Evolutionary conservation across 2,797 vertebrate genomes (phyloP).

Genomic region (Tragopan temminckii): DNA sequence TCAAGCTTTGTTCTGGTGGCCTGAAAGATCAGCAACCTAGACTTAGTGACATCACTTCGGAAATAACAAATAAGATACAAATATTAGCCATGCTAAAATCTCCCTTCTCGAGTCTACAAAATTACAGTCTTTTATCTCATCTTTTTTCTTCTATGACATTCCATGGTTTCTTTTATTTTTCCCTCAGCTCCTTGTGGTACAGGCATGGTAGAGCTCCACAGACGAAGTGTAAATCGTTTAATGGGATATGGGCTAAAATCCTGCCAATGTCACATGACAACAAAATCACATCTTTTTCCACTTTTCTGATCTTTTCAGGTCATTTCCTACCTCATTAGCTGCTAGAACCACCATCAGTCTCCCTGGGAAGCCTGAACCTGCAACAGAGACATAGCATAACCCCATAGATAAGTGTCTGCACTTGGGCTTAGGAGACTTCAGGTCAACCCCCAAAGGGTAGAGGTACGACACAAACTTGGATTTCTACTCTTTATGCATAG

Average conservation of each 20-base stretch:
- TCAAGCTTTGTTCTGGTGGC: background rate
- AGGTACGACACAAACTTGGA: background rate
- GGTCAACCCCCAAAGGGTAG: background rate
- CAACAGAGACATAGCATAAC: background rate
- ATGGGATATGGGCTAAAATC: background rate
- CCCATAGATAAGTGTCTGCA: background rate
- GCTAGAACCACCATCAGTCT: background rate
- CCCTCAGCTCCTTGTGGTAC: background rate
- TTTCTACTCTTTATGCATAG: rapidly evolving
- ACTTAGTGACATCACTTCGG: background rate
- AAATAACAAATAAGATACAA: background rate
- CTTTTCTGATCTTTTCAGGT: background rate
- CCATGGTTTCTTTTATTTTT: background rate
- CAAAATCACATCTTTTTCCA: background rate
- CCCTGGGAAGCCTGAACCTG: background rate
- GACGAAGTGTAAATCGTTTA: background rate
- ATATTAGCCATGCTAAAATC: background rate
- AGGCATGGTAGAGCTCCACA: background rate
- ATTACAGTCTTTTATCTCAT: background rate
- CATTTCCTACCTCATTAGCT: background rate
- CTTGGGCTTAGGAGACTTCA: background rate
- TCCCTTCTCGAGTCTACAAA: background rate
- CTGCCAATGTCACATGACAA: background rate
- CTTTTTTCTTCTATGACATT: background rate
- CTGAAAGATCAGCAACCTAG: background rate